Evolutionary conservation across 2,888 invertebrate genomes (phyloP).

Genomic region (Plagodis dolabraria): DNA sequence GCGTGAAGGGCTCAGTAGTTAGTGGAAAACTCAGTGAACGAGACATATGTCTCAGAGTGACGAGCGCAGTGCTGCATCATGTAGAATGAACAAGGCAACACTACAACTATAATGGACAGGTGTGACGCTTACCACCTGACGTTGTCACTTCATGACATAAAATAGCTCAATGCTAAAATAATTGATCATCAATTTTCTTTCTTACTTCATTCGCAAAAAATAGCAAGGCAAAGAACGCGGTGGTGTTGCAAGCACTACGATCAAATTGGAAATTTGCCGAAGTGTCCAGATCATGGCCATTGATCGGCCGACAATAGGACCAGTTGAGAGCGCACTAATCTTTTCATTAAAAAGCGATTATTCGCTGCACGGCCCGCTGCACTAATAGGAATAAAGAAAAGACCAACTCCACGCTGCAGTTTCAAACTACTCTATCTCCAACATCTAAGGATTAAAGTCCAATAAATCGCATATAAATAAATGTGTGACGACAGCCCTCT

Average conservation of each 20-base stretch:
- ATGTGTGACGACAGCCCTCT: constrained; percentile 41
- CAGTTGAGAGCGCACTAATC: constrained; percentile 72
- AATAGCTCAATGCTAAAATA: no score
- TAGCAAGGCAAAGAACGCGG: constrained; percentile 38
- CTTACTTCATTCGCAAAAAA: constrained; percentile 14
- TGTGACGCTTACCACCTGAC: no score
- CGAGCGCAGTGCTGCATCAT: no score
- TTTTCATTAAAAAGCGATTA: constrained; percentile 85
- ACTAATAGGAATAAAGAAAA: constrained; percentile 77
- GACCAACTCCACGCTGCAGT: constrained; percentile 42
- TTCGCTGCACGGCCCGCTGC: constrained; percentile 77
- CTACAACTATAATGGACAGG: no score
- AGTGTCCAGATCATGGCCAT: constrained; percentile 67
- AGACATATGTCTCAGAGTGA: no score
- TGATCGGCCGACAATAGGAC: constrained; percentile 68
- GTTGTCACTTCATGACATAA: no score
- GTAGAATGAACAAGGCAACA: no score
- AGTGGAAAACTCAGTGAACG: no score
- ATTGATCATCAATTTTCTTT: no score
- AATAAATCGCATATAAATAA: constrained; percentile 15
- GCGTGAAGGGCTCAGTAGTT: no score
- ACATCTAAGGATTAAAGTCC: constrained; percentile 45
- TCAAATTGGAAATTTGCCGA: constrained; percentile 78
- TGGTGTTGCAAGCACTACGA: constrained; percentile 54
- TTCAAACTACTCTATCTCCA: constrained; percentile 38